Conservation (phyloP, 1,140 invertebrate species). For the Nymphalis io region DNA sequence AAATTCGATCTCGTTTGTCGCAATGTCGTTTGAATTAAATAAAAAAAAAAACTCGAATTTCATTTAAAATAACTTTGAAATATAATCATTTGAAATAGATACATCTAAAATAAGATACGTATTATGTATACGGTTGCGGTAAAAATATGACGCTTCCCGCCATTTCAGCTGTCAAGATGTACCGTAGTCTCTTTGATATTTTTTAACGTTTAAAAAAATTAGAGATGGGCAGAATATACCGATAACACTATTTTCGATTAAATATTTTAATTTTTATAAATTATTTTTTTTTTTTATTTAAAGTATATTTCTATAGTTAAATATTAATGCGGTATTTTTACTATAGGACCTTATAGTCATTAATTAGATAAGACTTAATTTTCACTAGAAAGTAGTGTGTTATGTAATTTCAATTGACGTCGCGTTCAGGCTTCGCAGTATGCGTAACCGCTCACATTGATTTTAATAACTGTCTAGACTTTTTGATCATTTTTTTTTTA, state of each 20-base stretch:
- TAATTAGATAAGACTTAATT: conserved; percentile 2
- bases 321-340: background rate
- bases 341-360: background rate
- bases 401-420: background rate
- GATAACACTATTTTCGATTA: conserved; percentile 15
- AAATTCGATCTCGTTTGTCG: background rate
- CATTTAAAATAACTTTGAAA: background rate
- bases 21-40: background rate
- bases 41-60: conserved; percentile 7
- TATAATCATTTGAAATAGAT: conserved; percentile 4
- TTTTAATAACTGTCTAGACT: background rate
- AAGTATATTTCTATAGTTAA: background rate
- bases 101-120: background rate
- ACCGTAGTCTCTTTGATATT: conserved; percentile 18
- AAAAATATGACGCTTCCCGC: conserved; percentile 40
- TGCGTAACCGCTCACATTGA: background rate
- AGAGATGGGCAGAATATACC: conserved; percentile 15
- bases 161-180: conserved; percentile 40
- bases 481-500: background rate
- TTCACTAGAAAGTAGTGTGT: conserved; percentile 1
- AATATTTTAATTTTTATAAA: background rate
- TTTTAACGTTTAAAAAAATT: conserved; percentile 23
- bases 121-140: conserved; percentile 4
- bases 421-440: background rate
- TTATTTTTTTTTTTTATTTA: background rate